These are phyloP conservation scores for Cydia fagiglandana DNA, from an alignment of 1,140 invertebrate genomes.

Conservation along the genomic window DNA sequence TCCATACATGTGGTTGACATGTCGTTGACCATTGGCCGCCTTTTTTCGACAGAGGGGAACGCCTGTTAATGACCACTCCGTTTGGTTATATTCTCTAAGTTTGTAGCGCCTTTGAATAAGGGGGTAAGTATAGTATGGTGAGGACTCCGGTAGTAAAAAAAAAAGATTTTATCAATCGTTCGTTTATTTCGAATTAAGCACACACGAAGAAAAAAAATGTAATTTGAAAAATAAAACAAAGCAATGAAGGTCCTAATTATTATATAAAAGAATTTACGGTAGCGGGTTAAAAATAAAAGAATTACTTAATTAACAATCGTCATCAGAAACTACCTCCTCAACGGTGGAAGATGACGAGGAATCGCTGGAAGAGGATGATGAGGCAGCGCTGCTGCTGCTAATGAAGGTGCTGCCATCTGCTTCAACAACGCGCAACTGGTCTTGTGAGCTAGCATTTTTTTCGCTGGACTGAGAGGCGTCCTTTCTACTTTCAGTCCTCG, in stretches of 20 bases:
- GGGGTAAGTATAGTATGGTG: no score
- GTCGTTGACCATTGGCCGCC: no score
- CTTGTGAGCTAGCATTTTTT: background rate
- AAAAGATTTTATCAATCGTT: background rate
- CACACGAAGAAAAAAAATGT: background rate
- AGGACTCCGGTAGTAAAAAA: background rate
- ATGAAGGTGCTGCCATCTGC: background rate
- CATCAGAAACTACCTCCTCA: background rate
- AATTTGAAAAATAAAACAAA: background rate
- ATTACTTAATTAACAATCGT: background rate
- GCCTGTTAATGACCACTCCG: no score
- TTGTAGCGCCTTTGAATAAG: no score
- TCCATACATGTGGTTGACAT: no score
- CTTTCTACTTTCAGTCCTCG: background rate
- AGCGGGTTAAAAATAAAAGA: background rate
- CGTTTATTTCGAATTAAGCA: background rate
- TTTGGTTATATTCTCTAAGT: no score
- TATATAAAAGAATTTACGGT: background rate
- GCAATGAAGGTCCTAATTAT: background rate
- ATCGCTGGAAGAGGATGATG: background rate
- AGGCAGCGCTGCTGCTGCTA: background rate
- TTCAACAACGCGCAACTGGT: background rate
- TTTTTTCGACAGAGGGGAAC: no score
- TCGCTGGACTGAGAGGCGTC: background rate
- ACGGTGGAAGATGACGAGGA: background rate